Conservation (phyloP, 1,140 invertebrate species). For the Neuroterus valhalla region DNA sequence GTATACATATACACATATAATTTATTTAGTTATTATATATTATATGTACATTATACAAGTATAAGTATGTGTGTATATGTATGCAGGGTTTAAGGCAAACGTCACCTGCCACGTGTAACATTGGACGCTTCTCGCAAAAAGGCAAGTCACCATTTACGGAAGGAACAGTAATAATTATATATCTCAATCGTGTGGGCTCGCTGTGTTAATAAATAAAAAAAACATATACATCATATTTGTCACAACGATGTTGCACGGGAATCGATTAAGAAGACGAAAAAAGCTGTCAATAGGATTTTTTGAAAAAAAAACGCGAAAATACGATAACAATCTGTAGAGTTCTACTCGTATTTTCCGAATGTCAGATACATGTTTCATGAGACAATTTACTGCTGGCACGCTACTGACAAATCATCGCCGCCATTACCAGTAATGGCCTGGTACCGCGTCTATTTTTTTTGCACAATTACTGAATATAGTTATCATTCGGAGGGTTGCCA, state of each 20-base stretch:
- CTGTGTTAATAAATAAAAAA: constrained; percentile 73
- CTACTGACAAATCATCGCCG: too few species aligned
- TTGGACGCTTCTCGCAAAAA: constrained; percentile 8
- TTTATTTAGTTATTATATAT: constrained; percentile 10
- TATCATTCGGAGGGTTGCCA: too few species aligned
- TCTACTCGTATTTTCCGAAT: constrained; percentile 33
- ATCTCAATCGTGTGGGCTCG: constrained; percentile 64
- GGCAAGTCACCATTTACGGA: constrained; percentile 42
- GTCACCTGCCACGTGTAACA: constrained; percentile 47
- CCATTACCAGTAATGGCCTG: too few species aligned
- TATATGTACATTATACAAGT: background rate
- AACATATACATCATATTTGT: constrained; percentile 73
- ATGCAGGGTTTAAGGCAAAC: constrained; percentile 1
- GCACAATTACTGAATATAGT: too few species aligned
- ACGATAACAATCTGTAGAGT: constrained; percentile 41
- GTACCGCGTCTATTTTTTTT: too few species aligned
- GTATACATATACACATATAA: constrained; percentile 49
- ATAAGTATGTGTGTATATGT: background rate
- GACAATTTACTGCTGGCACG: too few species aligned
- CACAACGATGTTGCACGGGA: constrained; percentile 50
- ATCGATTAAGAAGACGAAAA: constrained; percentile 38
- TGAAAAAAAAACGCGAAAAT: constrained; percentile 46
- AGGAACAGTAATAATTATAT: constrained; percentile 54
- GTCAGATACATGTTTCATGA: constrained; percentile 4
- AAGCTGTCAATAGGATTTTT: constrained; percentile 3